These are phyloP conservation scores for Drosophila mayri DNA, from an alignment of 1,140 invertebrate genomes.

Conservation along the genomic window DNA sequence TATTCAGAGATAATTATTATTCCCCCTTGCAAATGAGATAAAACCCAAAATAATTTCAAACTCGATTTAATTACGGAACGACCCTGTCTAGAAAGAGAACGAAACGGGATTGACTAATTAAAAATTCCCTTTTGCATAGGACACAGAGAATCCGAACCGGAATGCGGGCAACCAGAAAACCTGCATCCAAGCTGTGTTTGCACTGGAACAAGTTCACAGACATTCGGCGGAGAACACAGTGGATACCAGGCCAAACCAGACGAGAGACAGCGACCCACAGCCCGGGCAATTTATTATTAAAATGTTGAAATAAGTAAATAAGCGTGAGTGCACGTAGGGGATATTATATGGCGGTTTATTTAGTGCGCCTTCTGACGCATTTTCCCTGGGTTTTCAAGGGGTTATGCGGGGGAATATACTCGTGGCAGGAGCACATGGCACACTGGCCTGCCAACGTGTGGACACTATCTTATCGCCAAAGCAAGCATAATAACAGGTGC, in stretches of 20 bases:
- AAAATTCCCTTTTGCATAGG: constrained; percentile 31
- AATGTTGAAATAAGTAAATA: constrained; percentile 74
- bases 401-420: constrained; percentile 1
- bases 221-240: constrained; percentile 1
- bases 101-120: constrained; percentile 31
- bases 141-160: constrained; percentile 13
- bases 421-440: constrained; percentile 37
- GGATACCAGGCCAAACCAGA: constrained; percentile 9
- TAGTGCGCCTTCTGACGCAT: constrained; percentile 59
- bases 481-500: constrained; percentile 51
- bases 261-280: constrained; percentile 30
- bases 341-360: constrained; percentile 31
- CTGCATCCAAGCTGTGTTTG: constrained; percentile 52
- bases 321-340: constrained; percentile 52
- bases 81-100: constrained; percentile 1
- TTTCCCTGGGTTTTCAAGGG: constrained; percentile 31
- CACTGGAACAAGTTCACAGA: constrained; percentile 64
- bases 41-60: not conserved
- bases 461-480: constrained; percentile 45
- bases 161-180: constrained; percentile 47
- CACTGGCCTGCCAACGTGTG: not conserved
- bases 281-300: constrained; percentile 66
- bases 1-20: not conserved
- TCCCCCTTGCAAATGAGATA: not conserved
- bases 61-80: not conserved